Evolutionary conservation across 1,140 invertebrate species (phyloP), one percentile per base, ranked within the genome.

Genomic region (Paramacrobiotus metropolitanus): DNA sequence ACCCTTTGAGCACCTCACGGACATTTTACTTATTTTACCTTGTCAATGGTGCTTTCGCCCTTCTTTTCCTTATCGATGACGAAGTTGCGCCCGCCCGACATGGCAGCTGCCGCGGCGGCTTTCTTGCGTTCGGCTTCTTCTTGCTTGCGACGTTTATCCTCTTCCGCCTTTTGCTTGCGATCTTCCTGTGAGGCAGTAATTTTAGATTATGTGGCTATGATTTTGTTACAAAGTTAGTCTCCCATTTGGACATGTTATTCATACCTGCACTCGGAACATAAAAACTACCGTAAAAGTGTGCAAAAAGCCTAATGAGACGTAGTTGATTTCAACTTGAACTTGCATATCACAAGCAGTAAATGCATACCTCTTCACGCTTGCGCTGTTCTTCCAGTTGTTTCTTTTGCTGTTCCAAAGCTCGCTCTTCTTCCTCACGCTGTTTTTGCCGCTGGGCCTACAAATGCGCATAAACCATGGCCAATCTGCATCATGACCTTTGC

Each of bases 91-190:
- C 85, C 85, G 18, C 67, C 65, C 2, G 63, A 87, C 77, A 87
- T 81, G 66, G 84, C 83, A 59, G 67, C 67, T 74, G 86, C 82
- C 86, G 90, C 90, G 64, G 83, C 82, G 74, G 91, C 87, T 67
- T 87, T 82, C 73, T 91, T 92, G 80, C 87, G 88, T 75, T 93
- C 87, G 64, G 87, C 87, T 73, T 92, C 89, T 74, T 91, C 87
- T 63, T 94, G 77, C 68, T 89, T 84, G 73, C 84, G 81, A 73
- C 87, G 83, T 79, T 93, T 92, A 75, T 90, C 88, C 72, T 93
- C 88, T 67, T 63, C 68, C 31, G 65, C 62, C 60, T 66, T 68
- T 68, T 65, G 64, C 68, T 70, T 66, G 62, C 61, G 40, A 65
- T 66, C 64, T 66, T 71, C 63, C 66, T 71, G 88, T 74, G 91